Base-by-base conservation (phyloP, 2,888 invertebrate genomes). In the Nephrocerus scutellatus region DNA sequence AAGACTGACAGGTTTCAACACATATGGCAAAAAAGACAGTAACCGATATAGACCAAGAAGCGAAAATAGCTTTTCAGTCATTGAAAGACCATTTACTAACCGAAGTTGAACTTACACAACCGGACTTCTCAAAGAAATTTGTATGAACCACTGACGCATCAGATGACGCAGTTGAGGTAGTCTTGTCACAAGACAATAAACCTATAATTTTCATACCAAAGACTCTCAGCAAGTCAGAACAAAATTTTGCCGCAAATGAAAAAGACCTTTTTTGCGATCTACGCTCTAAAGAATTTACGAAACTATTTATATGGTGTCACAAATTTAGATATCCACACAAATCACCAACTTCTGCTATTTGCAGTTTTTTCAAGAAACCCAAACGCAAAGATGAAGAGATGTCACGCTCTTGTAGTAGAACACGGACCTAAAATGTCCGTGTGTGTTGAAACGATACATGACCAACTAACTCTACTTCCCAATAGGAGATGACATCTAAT, bases 211-310 rank as follows among this genome's bases (percentile, higher is more conserved):
- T 54, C 35, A 48, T 60, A 4, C 60, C 58, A 13, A 48, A 60
- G 46, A 60, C 53, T 1, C 38, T 52, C 36, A 50, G 40, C 9
- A 31, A 43, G 32, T 44, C 53, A 1, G 54, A 61, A 50, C 33
- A 24, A 18, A 55, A 50, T 19, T 60, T 59, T 34, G 50, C 53
- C 1, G 51, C 54, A 3, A 58, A 61, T 12, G 62, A 66, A 43
- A 63, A 62, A 31, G 62, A 66, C 48, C 40, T 64, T 4, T 39
- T 60, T 55, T 0, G 58, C 64, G 9, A 52, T 63, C 2, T 63
- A 57, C 59, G 57, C 59, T 0, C 43, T 54, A 5, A 61, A 63
- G 43, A 55, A 55, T 22, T 59, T 66, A 10, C 40, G 62, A 30
- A 62, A 61, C 5, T 63, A 62, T 18, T 16, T 67, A 6, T 64